A percentile compares a stretch with the other conserved stretches of the same genome.
These are phyloP conservation scores for Dexiosoma caninum DNA, from an alignment of 2,888 invertebrate genomes.

Conservation along the genomic window DNA sequence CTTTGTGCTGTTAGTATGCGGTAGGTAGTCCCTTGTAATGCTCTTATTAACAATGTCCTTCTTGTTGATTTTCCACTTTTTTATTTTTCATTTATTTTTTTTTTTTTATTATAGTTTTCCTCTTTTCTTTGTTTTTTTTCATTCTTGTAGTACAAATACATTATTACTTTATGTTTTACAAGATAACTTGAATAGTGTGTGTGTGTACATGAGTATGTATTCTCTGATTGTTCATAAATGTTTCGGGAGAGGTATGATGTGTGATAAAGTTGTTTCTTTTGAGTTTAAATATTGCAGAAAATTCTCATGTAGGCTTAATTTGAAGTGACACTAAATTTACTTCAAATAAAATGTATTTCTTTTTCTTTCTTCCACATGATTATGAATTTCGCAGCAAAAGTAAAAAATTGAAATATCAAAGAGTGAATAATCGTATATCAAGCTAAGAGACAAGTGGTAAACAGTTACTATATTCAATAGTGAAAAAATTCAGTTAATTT, in stretches of 20 bases:
- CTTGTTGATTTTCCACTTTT: slow-evolving; percentile 35
- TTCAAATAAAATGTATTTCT: too few species aligned
- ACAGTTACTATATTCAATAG: too few species aligned
- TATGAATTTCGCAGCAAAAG: too few species aligned
- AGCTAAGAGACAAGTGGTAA: too few species aligned
- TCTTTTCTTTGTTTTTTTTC: background rate
- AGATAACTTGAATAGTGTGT: background rate
- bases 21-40: slow-evolving; percentile 30
- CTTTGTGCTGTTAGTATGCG: background rate
- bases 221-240: background rate
- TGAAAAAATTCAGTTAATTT: too few species aligned
- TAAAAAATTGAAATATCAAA: too few species aligned
- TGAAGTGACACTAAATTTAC: slow-evolving; percentile 74
- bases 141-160: background rate
- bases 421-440: too few species aligned
- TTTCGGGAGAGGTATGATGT: background rate
- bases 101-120: slow-evolving; percentile 10
- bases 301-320: slow-evolving; percentile 68
- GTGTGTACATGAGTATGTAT: background rate
- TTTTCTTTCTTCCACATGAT: background rate
- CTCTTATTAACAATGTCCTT: slow-evolving; percentile 44
- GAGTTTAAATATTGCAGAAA: slow-evolving; percentile 11
- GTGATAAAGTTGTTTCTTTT: slow-evolving; percentile 11
- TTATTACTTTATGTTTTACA: slow-evolving; percentile 6
- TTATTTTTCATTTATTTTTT: background rate